Base-by-base conservation (phyloP, 2,113 vertebrate genomes). In the Forbesichthys papilliferus region DNA sequence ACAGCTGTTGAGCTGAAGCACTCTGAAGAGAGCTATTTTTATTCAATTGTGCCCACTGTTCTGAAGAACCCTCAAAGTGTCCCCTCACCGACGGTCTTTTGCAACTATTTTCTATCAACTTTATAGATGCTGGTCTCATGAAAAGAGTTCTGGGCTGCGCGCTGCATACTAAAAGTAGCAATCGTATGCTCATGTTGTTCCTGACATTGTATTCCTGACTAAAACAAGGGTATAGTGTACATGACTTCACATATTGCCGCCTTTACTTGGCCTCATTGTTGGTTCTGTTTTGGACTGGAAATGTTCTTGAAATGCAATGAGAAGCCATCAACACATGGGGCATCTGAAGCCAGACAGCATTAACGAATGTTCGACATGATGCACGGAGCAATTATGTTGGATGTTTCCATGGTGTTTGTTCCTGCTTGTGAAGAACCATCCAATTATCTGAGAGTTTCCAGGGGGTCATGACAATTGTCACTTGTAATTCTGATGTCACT, bases 391-490 rank as follows among this genome's bases (percentile, higher is more conserved):
- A 87, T 88, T 88, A 81, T 56, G 54, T 69, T 62, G 55, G 71
- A 80, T 79, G 86, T 85, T 88, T 69, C 87, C 73, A 85, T 85
- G 81, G 76, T 52, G 48, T 69, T 74, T 72, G 60, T 80, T 78
- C 75, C 72, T 78, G 77, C 75, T 76, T 64, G 64, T 60, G 73
- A 70, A 79, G 73, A 86, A 85, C 74, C 77, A 61, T 79, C 87
- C 81, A 87, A 88, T 88, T 88, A 90, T 85, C 84, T 64, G 60
- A 78, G 68, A 68, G 81, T 82, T 80, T 89, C 84, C 80, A 84
- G 48, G 79, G 83, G 74, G 86, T 81, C 77, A 66, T 14, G 52
- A 78, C 77, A 83, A 79, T 81, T 87, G 87, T 87, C 85, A 80
- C 85, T 88, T 82, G 78, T 80, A 84, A 87, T 90, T 90, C 83